Evolutionary conservation across 1,140 invertebrate genomes (phyloP).

Genomic region (Cydia amplana): DNA sequence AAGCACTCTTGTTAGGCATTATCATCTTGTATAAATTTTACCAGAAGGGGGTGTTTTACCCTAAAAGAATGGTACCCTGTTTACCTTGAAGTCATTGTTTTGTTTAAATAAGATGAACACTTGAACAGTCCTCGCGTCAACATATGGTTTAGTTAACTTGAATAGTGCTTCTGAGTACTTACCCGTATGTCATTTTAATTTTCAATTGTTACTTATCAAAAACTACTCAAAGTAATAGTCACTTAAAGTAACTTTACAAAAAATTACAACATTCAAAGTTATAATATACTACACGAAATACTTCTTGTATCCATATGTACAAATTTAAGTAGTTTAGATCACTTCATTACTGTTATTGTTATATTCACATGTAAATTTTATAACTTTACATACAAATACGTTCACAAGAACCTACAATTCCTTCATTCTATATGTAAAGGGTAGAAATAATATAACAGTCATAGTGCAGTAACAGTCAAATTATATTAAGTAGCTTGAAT

Average conservation of each 20-base stretch:
- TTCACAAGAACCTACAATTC: constrained; percentile 55
- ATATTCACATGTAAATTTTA: constrained; percentile 64
- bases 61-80: constrained; percentile 55
- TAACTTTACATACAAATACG: constrained; percentile 48
- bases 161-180: constrained; percentile 19
- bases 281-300: constrained; percentile 52
- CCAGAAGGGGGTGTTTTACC: background rate
- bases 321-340: constrained; percentile 48
- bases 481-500: background rate
- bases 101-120: background rate
- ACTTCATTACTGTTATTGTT: constrained; percentile 66
- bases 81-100: constrained; percentile 50
- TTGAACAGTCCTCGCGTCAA: background rate
- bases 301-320: constrained; percentile 63
- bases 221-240: constrained; percentile 71
- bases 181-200: constrained; percentile 56
- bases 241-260: constrained; percentile 74
- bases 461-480: background rate
- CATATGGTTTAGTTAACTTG: background rate
- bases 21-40: background rate
- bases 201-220: constrained; percentile 76
- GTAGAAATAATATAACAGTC: constrained; percentile 43
- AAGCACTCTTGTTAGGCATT: background rate
- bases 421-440: constrained; percentile 43
- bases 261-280: constrained; percentile 67